Evolutionary conservation across 2,797 vertebrate genomes (phyloP).

Genomic region (Anas bernieri): DNA sequence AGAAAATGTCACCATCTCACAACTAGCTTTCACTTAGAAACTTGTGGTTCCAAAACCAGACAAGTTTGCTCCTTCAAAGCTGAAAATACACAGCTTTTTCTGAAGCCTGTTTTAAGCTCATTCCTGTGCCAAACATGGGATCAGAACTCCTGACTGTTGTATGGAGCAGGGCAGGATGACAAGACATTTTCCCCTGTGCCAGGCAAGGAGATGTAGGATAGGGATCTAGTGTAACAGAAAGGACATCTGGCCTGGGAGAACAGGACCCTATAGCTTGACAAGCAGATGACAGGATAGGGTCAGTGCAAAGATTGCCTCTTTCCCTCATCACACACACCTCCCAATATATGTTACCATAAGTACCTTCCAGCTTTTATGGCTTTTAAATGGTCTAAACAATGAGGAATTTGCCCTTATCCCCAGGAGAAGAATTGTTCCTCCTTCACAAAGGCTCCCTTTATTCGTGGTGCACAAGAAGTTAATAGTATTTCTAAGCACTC

Average conservation of each 20-base stretch:
- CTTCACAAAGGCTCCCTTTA: not conserved
- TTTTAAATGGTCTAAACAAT: slow-evolving; percentile 20
- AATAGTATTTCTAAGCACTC: slow-evolving; percentile 21
- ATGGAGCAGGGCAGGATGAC: not conserved
- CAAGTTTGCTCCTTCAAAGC: not conserved
- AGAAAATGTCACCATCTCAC: slow-evolving; percentile 41
- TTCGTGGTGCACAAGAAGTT: slow-evolving; percentile 14
- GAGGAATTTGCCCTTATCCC: slow-evolving; percentile 4
- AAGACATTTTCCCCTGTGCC: not conserved
- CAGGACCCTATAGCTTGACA: not conserved
- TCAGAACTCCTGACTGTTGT: not conserved
- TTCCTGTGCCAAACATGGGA: not conserved
- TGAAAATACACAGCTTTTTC: not conserved
- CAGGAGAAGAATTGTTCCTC: not conserved
- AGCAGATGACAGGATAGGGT: not conserved
- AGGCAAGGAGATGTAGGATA: not conserved
- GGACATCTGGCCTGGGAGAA: not conserved
- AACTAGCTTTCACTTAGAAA: slow-evolving; percentile 9
- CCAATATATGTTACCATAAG: not conserved
- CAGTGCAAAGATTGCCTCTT: not conserved
- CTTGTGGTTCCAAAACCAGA: not conserved
- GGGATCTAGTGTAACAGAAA: not conserved
- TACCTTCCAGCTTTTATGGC: not conserved
- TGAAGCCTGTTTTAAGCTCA: not conserved
- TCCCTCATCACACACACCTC: not conserved